These are phyloP conservation scores for Zalophus californianus DNA, from an alignment of 2,797 vertebrate genomes.

Conservation along the genomic window DNA sequence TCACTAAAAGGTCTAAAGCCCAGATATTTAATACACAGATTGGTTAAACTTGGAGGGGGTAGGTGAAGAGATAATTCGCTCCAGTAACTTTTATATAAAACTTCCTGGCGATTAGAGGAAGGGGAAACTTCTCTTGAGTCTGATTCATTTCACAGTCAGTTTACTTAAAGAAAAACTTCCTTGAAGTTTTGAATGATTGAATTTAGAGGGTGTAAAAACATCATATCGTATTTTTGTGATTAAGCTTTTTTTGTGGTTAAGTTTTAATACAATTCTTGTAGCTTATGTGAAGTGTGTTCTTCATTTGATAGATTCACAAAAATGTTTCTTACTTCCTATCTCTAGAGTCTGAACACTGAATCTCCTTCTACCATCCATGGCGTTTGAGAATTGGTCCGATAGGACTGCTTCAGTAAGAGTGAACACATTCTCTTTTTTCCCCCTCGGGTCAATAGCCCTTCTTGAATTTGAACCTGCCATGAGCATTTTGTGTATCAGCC, in stretches of 20 bases:
- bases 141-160: slow-evolving; percentile 50
- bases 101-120: slow-evolving; percentile 36
- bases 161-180: slow-evolving; percentile 37
- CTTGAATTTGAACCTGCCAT: slow-evolving; percentile 6
- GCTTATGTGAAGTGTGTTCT: neutral
- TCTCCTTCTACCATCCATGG: neutral
- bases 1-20: slow-evolving; percentile 26
- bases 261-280: slow-evolving; percentile 52
- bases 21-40: slow-evolving; percentile 52
- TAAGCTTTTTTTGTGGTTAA: slow-evolving; percentile 44
- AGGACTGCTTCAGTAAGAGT: neutral
- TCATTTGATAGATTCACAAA: slow-evolving; percentile 30
- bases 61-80: slow-evolving; percentile 64
- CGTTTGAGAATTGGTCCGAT: neutral
- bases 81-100: slow-evolving; percentile 58
- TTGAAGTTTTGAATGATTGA: slow-evolving; percentile 50
- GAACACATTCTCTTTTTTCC: neutral
- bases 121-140: neutral
- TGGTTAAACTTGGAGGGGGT: slow-evolving; percentile 59
- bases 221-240: neutral
- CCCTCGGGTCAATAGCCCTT: neutral
- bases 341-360: neutral
- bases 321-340: slow-evolving; percentile 56
- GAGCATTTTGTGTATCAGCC: neutral
- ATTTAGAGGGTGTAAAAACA: slow-evolving; percentile 46